Conservation (phyloP, 2,888 invertebrate genomes). For the Torymus aiolomorphi region DNA sequence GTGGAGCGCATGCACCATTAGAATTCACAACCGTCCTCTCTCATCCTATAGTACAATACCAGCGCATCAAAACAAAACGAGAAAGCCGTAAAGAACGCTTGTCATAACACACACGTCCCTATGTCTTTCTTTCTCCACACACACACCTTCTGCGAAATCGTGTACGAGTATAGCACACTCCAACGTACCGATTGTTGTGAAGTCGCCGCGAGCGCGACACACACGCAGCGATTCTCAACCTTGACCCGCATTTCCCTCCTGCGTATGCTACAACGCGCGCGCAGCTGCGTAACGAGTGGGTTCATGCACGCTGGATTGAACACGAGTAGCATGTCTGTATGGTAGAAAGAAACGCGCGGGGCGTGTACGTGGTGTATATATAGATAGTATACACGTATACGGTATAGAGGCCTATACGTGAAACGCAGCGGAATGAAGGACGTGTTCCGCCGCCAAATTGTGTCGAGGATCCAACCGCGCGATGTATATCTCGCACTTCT, state of each 20-base stretch:
- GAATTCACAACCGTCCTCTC: no score
- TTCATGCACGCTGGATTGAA: slow-evolving; percentile 33
- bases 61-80: no score
- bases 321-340: background rate
- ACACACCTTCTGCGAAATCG: background rate
- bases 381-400: no score
- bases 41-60: no score
- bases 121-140: background rate
- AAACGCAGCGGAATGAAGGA: slow-evolving; percentile 64
- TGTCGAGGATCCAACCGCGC: slow-evolving; percentile 68
- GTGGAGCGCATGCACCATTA: no score
- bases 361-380: no score
- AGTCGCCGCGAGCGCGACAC: background rate
- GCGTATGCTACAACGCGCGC: background rate
- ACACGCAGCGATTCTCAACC: slow-evolving; percentile 65
- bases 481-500: slow-evolving; percentile 61
- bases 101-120: no score
- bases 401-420: background rate
- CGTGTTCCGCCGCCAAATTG: slow-evolving; percentile 67
- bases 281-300: background rate
- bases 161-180: background rate
- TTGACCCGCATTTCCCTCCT: slow-evolving; percentile 67
- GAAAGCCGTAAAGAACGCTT: no score
- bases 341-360: slow-evolving; percentile 17
- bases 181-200: slow-evolving; percentile 27